phyloP scores from a whole-genome alignment of 2,797 vertebrate species.

The Enteromius anoplus region DNA sequence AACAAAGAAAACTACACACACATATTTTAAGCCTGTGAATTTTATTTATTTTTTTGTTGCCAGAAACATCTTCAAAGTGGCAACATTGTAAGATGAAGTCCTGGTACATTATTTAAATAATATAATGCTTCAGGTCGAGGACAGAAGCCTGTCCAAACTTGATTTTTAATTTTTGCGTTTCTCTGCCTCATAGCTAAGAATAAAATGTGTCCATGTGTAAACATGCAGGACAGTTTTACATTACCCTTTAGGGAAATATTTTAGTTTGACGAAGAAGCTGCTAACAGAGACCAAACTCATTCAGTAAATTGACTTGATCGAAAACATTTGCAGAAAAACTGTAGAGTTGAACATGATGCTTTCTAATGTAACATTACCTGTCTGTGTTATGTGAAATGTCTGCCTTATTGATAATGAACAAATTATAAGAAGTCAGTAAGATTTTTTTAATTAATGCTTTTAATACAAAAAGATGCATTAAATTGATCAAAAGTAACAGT shows the following conservation, averaged over 20 bases:
- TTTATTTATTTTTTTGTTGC: neutral
- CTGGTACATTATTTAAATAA: neutral
- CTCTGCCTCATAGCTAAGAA: slow-evolving; percentile 3
- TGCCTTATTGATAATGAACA: slow-evolving; percentile 22
- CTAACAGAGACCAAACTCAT: neutral
- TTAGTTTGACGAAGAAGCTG: slow-evolving; percentile 6
- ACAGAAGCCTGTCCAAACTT: slow-evolving; percentile 6
- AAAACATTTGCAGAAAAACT: slow-evolving; percentile 31
- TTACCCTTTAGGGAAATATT: neutral
- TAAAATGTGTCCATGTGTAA: neutral
- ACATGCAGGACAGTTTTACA: neutral
- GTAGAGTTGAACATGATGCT: slow-evolving; percentile 26
- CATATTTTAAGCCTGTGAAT: slow-evolving; percentile 30
- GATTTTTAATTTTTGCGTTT: neutral
- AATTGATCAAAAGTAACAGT: neutral
- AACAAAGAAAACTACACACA: slow-evolving; percentile 3
- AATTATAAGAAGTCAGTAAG: neutral
- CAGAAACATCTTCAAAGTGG: neutral
- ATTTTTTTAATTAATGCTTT: neutral
- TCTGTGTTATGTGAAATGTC: slow-evolving; percentile 47
- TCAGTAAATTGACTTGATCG: slow-evolving; percentile 1
- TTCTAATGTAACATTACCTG: slow-evolving; percentile 6
- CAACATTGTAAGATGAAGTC: slow-evolving; percentile 4
- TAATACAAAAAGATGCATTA: neutral
- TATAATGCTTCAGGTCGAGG: slow-evolving; percentile 2